phyloP scores from a whole-genome alignment of 2,797 vertebrate species.

The Sus cebifrons region DNA sequence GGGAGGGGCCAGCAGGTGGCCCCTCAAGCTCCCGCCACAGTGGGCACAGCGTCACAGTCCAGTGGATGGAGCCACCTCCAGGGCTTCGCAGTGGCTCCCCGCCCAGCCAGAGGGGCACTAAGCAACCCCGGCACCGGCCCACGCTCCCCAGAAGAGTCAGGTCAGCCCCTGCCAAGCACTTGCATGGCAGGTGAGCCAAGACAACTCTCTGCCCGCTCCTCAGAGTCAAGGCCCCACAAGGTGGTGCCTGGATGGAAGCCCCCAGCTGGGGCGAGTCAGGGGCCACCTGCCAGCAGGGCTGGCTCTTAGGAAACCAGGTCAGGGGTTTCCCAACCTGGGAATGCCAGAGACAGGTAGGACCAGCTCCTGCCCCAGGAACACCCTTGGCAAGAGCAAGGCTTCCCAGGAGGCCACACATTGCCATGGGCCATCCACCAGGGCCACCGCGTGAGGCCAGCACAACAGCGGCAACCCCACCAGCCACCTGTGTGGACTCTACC shows the following conservation, averaged over 20 bases:
- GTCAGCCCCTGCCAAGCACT: accelerated
- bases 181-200: accelerated
- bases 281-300: background rate
- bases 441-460: accelerated
- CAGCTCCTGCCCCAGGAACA: background rate
- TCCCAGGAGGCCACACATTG: accelerated
- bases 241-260: accelerated
- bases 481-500: accelerated
- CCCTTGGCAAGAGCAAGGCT: accelerated
- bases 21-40: accelerated
- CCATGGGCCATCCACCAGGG: accelerated
- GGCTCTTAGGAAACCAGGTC: background rate
- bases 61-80: accelerated
- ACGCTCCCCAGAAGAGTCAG: accelerated
- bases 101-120: accelerated
- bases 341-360: background rate
- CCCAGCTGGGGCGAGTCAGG: accelerated
- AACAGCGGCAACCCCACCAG: accelerated
- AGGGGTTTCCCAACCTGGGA: accelerated
- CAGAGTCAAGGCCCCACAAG: background rate
- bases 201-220: accelerated
- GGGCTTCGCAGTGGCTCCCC: background rate
- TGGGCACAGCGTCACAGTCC: accelerated
- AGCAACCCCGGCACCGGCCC: too few relatives aligned
- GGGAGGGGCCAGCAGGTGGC: accelerated